Conservation (phyloP, 2,888 invertebrate genomes). For the Thymelicus acteon region DNA sequence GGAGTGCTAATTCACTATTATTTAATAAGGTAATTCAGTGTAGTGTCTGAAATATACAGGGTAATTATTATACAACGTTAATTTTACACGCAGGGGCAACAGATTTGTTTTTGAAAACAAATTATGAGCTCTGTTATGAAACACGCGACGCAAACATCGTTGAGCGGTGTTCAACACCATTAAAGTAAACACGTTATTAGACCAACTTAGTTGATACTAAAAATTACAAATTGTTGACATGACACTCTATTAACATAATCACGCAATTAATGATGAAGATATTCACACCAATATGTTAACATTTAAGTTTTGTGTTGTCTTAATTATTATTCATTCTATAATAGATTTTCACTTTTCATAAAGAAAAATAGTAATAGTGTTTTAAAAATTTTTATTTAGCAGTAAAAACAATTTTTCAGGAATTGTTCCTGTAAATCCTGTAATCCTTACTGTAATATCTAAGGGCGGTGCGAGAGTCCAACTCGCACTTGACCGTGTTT, state of each 20-base stretch:
- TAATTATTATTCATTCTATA: too few species aligned
- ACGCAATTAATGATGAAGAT: too few species aligned
- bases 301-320: too few species aligned
- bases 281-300: too few species aligned
- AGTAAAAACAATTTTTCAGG: too few species aligned
- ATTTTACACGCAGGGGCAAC: constrained; percentile 33
- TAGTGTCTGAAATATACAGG: constrained; percentile 20
- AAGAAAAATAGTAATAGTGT: too few species aligned
- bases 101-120: constrained; percentile 34
- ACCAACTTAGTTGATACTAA: constrained; percentile 19
- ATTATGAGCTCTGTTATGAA: constrained; percentile 33
- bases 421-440: too few species aligned
- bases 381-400: too few species aligned
- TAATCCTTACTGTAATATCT: too few species aligned
- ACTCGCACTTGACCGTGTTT: too few species aligned
- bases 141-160: constrained; percentile 35
- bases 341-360: too few species aligned
- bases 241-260: constrained; percentile 6
- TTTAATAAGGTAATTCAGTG: constrained; percentile 16
- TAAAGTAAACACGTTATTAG: constrained; percentile 21
- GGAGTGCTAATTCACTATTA: not conserved
- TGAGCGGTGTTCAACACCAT: constrained; percentile 29
- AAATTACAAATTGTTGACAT: constrained; percentile 5
- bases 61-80: constrained; percentile 27
- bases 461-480: too few species aligned